Conservation (phyloP, 2,113 vertebrate genomes). For the Vulpes ferrilata region DNA sequence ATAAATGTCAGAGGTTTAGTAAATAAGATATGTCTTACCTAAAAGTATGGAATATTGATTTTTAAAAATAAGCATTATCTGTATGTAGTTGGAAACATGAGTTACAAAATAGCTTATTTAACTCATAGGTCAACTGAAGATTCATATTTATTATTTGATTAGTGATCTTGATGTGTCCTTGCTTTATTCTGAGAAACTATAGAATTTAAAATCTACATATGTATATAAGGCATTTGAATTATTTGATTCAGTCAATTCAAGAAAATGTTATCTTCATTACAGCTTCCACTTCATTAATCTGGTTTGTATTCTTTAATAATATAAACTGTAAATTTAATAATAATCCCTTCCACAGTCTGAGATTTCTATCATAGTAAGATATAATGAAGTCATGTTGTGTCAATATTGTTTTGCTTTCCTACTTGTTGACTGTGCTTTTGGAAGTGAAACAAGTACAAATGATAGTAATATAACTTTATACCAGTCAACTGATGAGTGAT, state of each 20-base stretch:
- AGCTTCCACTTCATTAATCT: background rate
- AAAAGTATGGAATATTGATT: background rate
- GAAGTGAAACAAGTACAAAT: constrained; percentile 51
- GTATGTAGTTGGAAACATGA: background rate
- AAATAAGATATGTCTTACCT: background rate
- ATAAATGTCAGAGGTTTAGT: background rate
- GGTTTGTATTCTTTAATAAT: background rate
- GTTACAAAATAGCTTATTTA: background rate
- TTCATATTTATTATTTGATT: constrained; percentile 1
- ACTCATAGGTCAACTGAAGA: background rate
- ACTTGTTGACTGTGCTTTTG: constrained; percentile 17
- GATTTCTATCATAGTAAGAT: constrained; percentile 5
- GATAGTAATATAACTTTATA: constrained; percentile 68
- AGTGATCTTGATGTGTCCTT: background rate
- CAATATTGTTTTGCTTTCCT: constrained; percentile 51
- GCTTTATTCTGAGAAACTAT: background rate
- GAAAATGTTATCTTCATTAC: background rate
- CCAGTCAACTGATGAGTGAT: fast-evolving
- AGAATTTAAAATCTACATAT: background rate
- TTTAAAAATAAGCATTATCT: background rate
- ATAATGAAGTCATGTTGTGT: constrained; percentile 50
- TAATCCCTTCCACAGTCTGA: background rate
- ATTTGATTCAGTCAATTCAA: background rate
- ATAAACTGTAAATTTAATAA: constrained; percentile 25
- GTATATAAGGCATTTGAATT: background rate